Conservation (phyloP, 2,888 invertebrate genomes). For the Sussaba pulchella region DNA sequence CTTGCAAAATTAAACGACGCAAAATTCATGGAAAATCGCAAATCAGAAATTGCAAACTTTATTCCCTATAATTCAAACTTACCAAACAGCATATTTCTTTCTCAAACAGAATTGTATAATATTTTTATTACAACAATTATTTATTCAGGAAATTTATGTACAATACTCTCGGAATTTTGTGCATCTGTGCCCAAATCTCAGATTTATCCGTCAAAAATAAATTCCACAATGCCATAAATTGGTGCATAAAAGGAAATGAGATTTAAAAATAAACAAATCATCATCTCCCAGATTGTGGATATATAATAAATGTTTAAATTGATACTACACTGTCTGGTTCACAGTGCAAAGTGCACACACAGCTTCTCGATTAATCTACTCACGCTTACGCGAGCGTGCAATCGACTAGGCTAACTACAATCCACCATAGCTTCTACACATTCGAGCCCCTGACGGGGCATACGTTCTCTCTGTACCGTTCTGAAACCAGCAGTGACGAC, state of each 20-base stretch:
- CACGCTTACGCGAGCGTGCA: slow-evolving; percentile 62
- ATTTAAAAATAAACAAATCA: not conserved
- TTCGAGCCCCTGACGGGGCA: slow-evolving; percentile 12
- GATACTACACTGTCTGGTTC: not conserved
- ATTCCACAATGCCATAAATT: not conserved
- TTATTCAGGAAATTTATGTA: too few relatives aligned
- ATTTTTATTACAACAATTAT: too few relatives aligned
- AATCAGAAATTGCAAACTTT: too few relatives aligned
- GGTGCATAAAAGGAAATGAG: not conserved
- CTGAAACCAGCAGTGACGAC: slow-evolving; percentile 51
- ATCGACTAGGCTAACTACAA: slow-evolving; percentile 17
- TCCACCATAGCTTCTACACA: slow-evolving; percentile 2
- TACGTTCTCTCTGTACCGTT: slow-evolving; percentile 49
- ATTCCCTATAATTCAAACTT: too few relatives aligned
- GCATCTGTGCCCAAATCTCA: too few relatives aligned
- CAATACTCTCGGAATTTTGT: too few relatives aligned
- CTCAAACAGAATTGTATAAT: too few relatives aligned
- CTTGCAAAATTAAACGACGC: not conserved
- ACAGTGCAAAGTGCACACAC: not conserved
- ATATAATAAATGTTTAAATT: not conserved
- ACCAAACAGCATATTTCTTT: too few relatives aligned
- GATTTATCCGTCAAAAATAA: too few relatives aligned
- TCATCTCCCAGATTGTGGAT: not conserved
- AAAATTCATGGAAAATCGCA: not conserved
- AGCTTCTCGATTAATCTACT: slow-evolving; percentile 65